These are phyloP conservation scores for Polyergus mexicanus DNA, from an alignment of 1,140 invertebrate genomes.

Conservation along the genomic window DNA sequence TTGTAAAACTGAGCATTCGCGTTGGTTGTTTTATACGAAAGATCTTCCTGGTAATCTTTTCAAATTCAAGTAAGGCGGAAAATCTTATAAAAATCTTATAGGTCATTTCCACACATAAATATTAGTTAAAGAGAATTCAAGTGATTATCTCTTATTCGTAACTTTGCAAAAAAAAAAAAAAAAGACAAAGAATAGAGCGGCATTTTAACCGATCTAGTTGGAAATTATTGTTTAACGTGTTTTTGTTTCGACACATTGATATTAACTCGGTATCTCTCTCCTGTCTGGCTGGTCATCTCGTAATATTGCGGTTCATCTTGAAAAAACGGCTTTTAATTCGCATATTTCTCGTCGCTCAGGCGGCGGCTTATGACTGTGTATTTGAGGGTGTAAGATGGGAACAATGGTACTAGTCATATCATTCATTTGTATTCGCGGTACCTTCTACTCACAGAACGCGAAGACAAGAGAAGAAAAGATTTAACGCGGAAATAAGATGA, in stretches of 20 bases:
- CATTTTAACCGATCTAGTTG: background rate
- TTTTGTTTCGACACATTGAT: background rate
- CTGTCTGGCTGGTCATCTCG: conserved; percentile 29
- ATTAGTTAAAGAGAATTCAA: conserved; percentile 5
- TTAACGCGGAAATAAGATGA: conserved; percentile 84
- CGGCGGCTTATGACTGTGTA: conserved; percentile 76
- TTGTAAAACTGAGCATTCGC: background rate
- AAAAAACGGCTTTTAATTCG: conserved; percentile 74
- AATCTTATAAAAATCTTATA: background rate
- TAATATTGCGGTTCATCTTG: conserved; percentile 25
- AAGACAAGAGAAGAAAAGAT: conserved; percentile 76
- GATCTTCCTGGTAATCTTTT: background rate
- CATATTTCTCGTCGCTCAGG: conserved; percentile 70
- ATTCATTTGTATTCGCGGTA: conserved; percentile 58
- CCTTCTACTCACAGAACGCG: conserved; percentile 62
- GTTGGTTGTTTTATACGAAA: background rate
- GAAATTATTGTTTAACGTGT: background rate
- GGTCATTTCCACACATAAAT: background rate
- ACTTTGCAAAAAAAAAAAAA: background rate
- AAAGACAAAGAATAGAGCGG: background rate
- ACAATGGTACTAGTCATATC: conserved; percentile 78
- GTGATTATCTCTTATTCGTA: background rate
- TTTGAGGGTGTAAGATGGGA: conserved; percentile 74
- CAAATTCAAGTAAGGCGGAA: background rate
- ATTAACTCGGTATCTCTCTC: conserved; percentile 43